Evolutionary conservation across 2,113 vertebrate genomes (phyloP).

Genomic region (Ailurus styani): DNA sequence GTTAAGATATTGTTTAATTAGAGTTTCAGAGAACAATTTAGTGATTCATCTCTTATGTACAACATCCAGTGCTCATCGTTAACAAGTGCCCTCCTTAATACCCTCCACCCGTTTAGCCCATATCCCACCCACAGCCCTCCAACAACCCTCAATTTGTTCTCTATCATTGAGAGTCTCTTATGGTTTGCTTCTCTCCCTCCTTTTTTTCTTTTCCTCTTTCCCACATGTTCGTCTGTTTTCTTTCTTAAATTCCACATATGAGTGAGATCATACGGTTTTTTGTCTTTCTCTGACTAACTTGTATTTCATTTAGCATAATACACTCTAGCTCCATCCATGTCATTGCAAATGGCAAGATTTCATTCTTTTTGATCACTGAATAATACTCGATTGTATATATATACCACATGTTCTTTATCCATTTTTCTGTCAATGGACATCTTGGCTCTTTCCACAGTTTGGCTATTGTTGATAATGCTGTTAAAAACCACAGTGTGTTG

Average conservation of each 20-base stretch:
- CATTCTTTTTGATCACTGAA: not conserved
- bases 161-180: not conserved
- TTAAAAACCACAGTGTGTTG: not conserved
- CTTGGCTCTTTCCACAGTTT: not conserved
- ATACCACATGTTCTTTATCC: not conserved
- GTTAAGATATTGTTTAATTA: not conserved
- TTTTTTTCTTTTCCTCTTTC: not conserved
- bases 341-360: not conserved
- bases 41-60: not conserved
- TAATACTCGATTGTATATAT: not conserved
- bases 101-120: not conserved
- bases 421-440: not conserved
- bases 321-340: not conserved
- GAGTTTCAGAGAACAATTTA: not conserved
- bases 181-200: not conserved
- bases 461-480: not conserved
- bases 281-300: not conserved
- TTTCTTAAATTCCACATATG: not conserved
- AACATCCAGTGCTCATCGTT: not conserved
- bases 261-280: not conserved
- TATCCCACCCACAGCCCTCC: not conserved
- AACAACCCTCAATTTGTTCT: not conserved
- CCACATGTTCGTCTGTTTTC: not conserved
- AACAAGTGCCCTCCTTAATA: not conserved
- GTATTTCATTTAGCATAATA: too few relatives aligned